These are phyloP conservation scores for Alsophila aescularia DNA, from an alignment of 2,888 invertebrate genomes.

Conservation along the genomic window DNA sequence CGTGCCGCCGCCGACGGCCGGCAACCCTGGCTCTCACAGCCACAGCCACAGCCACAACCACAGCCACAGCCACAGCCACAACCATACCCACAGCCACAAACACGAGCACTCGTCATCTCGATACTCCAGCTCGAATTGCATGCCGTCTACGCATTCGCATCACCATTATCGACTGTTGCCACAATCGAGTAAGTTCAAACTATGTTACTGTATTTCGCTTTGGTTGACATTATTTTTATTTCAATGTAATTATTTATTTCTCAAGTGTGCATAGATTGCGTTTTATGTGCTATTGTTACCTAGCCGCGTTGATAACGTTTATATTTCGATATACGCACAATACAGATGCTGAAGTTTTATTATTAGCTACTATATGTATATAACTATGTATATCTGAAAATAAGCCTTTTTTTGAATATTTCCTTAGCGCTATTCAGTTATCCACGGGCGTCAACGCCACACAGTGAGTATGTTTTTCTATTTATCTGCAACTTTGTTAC, in stretches of 20 bases:
- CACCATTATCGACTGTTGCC: conserved; percentile 67
- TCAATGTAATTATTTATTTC: too few species aligned
- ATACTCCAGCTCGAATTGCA: conserved; percentile 65
- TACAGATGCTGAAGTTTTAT: conserved; percentile 32
- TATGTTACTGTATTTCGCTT: not conserved
- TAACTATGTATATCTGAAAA: not conserved
- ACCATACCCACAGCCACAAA: conserved; percentile 38
- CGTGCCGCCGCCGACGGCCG: conserved; percentile 43
- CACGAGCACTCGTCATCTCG: conserved; percentile 65
- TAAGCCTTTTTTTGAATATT: conserved; percentile 40
- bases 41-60: conserved; percentile 33
- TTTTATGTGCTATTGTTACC: conserved; percentile 44
- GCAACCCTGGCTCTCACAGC: conserved; percentile 25
- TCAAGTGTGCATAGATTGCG: conserved; percentile 29
- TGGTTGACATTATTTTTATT: conserved; percentile 3
- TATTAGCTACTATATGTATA: not conserved
- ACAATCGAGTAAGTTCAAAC: conserved; percentile 70
- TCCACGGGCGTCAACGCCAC: conserved; percentile 81
- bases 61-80: conserved; percentile 26
- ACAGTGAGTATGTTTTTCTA: conserved; percentile 67
- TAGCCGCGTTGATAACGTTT: conserved; percentile 36
- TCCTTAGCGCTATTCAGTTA: conserved; percentile 76
- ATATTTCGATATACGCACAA: conserved; percentile 18
- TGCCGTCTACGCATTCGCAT: conserved; percentile 59
- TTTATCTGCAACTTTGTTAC: conserved; percentile 6